Evolutionary conservation across 2,797 vertebrate species (phyloP).

Genomic region (Todus mexicanus): DNA sequence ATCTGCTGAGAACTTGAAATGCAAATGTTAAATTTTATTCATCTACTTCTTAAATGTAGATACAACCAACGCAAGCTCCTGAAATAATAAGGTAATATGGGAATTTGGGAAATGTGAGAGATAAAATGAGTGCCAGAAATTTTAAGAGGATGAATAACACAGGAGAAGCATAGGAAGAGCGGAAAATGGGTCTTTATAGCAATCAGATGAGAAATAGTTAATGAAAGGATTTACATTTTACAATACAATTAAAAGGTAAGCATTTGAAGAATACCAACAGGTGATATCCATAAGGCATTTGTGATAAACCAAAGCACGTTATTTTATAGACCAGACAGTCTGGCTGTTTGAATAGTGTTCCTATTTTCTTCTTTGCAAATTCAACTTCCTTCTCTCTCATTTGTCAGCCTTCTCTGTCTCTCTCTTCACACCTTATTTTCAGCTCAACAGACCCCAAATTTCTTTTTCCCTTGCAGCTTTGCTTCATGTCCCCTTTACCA

Average conservation of each 20-base stretch:
- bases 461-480: neutral
- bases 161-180: neutral
- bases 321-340: neutral
- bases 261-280: neutral
- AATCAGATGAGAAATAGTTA: conserved; percentile 23
- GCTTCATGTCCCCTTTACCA: neutral
- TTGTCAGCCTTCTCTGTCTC: neutral
- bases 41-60: neutral
- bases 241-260: neutral
- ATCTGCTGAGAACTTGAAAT: neutral
- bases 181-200: conserved; percentile 27
- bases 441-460: neutral
- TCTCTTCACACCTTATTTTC: neutral
- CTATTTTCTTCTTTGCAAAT: neutral
- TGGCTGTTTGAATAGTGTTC: neutral
- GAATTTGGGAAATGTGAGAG: neutral
- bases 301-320: neutral
- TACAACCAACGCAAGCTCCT: neutral
- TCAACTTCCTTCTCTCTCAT: neutral
- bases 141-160: neutral
- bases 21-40: neutral
- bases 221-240: neutral
- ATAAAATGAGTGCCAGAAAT: conserved; percentile 23
- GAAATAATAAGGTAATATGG: conserved; percentile 21
- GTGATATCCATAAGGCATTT: neutral